Base-by-base conservation (phyloP, 2,888 invertebrate species). In the Rhorus exstirpatorius region DNA sequence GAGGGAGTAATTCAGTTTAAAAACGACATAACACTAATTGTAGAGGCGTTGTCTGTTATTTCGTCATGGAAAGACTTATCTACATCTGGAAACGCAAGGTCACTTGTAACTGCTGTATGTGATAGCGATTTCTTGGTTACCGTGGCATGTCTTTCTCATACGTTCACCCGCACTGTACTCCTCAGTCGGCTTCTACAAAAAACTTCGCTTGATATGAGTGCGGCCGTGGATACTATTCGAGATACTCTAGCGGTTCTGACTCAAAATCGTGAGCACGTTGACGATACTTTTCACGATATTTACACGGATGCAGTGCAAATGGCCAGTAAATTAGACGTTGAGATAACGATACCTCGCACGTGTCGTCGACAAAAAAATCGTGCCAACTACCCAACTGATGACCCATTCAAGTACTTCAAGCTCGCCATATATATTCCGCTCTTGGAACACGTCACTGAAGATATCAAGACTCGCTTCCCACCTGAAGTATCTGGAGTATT, bases 141-240 rank as follows among this genome's bases (percentile, higher is more conserved):
- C 10, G 55, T 79, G 31, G 35, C 58, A 24, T 75, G 80, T 19
- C 35, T 68, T 3, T 71, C 61, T 51, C 65, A 79, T 41, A 14
- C 76, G 31, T 63, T 81, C 17, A 10, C 46, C 10, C 38, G 70
- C 10, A 79, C 71, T 31, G 41, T 76, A 3, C 41, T 79, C 8
- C 53, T 84, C 3, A 83, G 80, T 19, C 46, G 53, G 46, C 24
- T 76, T 19, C 71, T 83, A 14, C 83, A 83, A 55, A 60, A 63
- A 19, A 51, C 58, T 3, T 38, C 76, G 0, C 17, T 85, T 12
- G 80, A 85, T 38, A 61, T 82, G 41, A 79, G 79, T 38, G 55
- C 53, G 7, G 83, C 84, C 31, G 60, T 46, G 12, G 65, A 70
- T 65, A 44, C 61, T 7, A 51, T 76, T 14, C 0, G 41, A 21